Evolutionary conservation across 2,797 vertebrate genomes (phyloP), one percentile per base, ranked within the genome.

Genomic region (Sphaeramia orbicularis): DNA sequence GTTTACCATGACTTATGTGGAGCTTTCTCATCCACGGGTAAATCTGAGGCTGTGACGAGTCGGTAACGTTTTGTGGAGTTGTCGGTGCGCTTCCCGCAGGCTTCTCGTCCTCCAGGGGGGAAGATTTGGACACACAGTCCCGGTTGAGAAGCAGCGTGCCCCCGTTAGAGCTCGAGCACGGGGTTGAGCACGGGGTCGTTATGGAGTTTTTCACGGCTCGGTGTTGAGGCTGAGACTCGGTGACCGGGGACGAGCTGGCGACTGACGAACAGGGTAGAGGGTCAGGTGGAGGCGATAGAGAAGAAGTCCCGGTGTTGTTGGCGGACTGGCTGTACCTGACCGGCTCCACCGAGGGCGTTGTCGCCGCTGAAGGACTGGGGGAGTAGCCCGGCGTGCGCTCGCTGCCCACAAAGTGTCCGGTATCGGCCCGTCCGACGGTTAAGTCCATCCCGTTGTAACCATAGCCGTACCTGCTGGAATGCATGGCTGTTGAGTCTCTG

Each of bases 21-120:
- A 99, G 96, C 93, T 99, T 99, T 91, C 97, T 94, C 98, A 99
- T 99, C 98, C 98, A 99, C 35, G 97, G 97, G 81, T 99, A 99
- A 89, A 99, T 99, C 94, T 99, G 97, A 78, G 97, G 97, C 71
- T 99, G 97, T 45, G 94, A 71, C 30, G 95, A 93, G 83, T 96
- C 96, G 86, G 89, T 94, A 86, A 94, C 91, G 91, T 95, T 97
- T 91, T 96, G 96, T 76, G 96, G 94, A 92, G 93, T 95, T 90
- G 95, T 90, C 89, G 95, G 96, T 90, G 95, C 94, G 93, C 96
- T 96, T 92, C 95, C 95, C 83, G 95, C 93, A 66, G 96, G 94
- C 86, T 96, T 95, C 85, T 97, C 96, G 68, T 98, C 96, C 86
- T 98, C 96, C 61, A 96, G 91, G 87, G 94, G 95, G 83, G 96